A percentile compares a stretch with the other conserved stretches of the same genome.
These are phyloP conservation scores for Cephalopachus bancanus DNA, from an alignment of 2,797 vertebrate genomes.

Conservation along the genomic window DNA sequence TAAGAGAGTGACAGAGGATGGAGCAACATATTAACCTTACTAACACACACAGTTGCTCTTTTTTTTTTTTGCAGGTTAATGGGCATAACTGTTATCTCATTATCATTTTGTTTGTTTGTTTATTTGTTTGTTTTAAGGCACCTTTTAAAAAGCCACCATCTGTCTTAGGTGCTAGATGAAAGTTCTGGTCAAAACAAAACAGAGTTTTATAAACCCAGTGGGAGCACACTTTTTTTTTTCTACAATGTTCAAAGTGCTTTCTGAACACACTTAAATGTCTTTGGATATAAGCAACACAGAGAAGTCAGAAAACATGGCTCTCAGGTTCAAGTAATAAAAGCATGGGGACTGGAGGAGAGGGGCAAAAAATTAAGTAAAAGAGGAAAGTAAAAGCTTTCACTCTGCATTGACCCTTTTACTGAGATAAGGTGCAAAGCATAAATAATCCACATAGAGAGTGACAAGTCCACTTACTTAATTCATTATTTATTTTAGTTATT, in stretches of 20 bases:
- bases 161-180: slow-evolving; percentile 15
- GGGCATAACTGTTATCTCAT: not conserved
- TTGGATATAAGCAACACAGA: not conserved
- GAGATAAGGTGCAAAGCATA: not conserved
- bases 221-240: not conserved
- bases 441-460: not conserved
- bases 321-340: not conserved
- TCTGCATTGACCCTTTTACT: not conserved
- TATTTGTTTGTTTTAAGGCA: not conserved
- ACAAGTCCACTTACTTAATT: slow-evolving; percentile 65
- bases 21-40: not conserved
- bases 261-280: not conserved
- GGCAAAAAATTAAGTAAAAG: not conserved
- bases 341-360: not conserved
- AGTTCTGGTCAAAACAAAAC: slow-evolving; percentile 35
- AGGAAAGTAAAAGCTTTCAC: not conserved
- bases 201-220: not conserved
- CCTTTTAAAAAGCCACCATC: not conserved
- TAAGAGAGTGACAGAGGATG: not conserved
- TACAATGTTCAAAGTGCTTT: not conserved
- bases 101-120: not conserved
- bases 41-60: not conserved
- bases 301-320: not conserved
- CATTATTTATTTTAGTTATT: slow-evolving; percentile 73
- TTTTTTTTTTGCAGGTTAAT: not conserved